Conservation (phyloP, 2,888 invertebrate species). For the Catocala nupta region DNA sequence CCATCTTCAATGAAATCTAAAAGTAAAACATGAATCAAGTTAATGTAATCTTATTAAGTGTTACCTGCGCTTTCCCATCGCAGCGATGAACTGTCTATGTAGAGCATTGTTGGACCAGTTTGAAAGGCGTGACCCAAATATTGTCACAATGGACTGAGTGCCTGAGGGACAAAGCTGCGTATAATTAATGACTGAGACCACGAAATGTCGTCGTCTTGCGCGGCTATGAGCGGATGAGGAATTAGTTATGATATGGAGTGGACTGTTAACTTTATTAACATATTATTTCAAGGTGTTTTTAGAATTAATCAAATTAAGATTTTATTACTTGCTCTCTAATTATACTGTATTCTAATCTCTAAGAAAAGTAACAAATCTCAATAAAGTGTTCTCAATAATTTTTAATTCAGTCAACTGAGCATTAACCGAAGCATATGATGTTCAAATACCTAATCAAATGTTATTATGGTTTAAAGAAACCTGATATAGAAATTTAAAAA, state of each 20-base stretch:
- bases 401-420: too few relatives aligned
- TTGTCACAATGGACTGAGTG: constrained; percentile 84
- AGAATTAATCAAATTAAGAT: too few relatives aligned
- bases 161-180: constrained; percentile 79
- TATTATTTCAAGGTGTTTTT: background rate
- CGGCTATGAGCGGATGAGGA: constrained; percentile 62
- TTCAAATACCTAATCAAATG: too few relatives aligned
- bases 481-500: too few relatives aligned
- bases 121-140: constrained; percentile 84
- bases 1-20: background rate
- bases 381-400: too few relatives aligned
- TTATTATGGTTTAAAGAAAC: too few relatives aligned
- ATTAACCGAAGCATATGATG: too few relatives aligned
- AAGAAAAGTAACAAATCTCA: too few relatives aligned
- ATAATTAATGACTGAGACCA: constrained; percentile 86
- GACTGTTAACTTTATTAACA: background rate
- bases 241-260: constrained; percentile 54
- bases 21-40: constrained; percentile 13
- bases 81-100: constrained; percentile 80
- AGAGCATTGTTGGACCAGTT: constrained; percentile 72
- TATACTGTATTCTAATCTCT: too few relatives aligned
- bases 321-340: too few relatives aligned
- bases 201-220: constrained; percentile 80
- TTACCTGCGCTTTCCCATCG: constrained; percentile 75
- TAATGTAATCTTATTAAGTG: constrained; percentile 56